Evolutionary conservation across 2,113 vertebrate genomes (phyloP).

Genomic region (Melanerpes formicivorus): DNA sequence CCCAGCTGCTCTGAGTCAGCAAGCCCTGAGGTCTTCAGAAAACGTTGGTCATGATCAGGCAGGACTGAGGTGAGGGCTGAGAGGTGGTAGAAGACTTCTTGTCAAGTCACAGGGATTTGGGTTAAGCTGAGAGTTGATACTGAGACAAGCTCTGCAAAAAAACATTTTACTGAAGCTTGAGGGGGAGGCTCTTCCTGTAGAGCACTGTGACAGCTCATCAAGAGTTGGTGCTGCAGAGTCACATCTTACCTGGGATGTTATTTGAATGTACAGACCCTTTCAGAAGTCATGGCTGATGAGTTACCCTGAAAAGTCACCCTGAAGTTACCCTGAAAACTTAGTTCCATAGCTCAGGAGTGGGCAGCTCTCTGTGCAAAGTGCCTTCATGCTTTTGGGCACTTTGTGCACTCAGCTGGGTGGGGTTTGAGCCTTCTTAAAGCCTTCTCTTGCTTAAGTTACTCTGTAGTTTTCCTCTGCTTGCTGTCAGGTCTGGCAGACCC

Average conservation of each 20-base stretch:
- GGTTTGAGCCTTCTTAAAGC: neutral
- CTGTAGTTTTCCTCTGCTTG: neutral
- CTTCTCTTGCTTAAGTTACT: neutral
- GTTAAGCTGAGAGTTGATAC: neutral
- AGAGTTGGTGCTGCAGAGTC: neutral
- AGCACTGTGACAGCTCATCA: neutral
- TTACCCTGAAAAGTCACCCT: neutral
- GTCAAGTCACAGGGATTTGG: neutral
- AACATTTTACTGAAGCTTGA: neutral
- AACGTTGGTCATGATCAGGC: rapidly evolving
- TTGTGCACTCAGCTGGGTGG: neutral
- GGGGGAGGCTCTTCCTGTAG: neutral
- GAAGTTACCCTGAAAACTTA: neutral
- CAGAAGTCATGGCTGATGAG: neutral
- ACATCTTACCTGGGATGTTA: neutral
- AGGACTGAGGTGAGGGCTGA: neutral
- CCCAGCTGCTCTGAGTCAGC: neutral
- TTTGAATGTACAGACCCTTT: neutral
- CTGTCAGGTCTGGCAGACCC: neutral
- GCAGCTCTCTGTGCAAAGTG: neutral
- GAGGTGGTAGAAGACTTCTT: neutral
- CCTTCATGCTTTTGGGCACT: neutral
- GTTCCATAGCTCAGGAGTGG: neutral
- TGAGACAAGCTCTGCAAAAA: neutral
- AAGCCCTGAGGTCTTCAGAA: neutral